Base-by-base conservation (phyloP, 2,797 vertebrate genomes). In the Mus caroli region DNA sequence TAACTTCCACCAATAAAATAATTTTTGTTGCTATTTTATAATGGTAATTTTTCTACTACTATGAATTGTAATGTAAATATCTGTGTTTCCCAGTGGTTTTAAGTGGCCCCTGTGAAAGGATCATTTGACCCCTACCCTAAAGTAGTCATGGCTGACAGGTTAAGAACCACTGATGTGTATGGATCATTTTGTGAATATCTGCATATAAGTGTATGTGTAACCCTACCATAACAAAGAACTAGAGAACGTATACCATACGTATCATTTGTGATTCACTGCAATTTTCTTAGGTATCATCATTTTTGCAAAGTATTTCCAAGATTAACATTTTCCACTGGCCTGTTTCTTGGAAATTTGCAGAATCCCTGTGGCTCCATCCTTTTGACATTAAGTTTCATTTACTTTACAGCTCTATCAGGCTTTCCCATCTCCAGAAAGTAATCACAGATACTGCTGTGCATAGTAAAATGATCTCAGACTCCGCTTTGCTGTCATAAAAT, bases 241-340 rank as follows among this genome's bases (percentile, higher is more conserved):
- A 28, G 46, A 95, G 82, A 7, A 43, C 37, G n/a, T 62, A 76
- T 79, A 14, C 6, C 1, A 60, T 17, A 22, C 0, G 3, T 80
- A 91, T 88, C 75, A 64, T 85, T 83, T 90, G 5, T 60, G 24
- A 84, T 34, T 20, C 50, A 76, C 11, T 26, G 73, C 22, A 60
- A 54, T 77, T 94, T 97, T 64, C 71, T 31, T 90, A 3, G 28
- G 8, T 50, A n/a, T 76, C 60, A 80, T 26, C 50, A 88, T 31
- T 58, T 94, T 86, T 75, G 4, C 12, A 90, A 71, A 64, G 40
- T 93, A 84, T n/a, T 92, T 92, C 46, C 28, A 62, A 12, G 10
- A 76, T 64, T 87, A 85, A 85, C 58, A 14, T 28, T 88, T 31
- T 77, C 37, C 40, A 90, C 31, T 92, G 1, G 3, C 11, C 15